Evolutionary conservation across 2,888 invertebrate species (phyloP), one percentile per base, ranked within the genome.

Genomic region (Alloplasta piceator): DNA sequence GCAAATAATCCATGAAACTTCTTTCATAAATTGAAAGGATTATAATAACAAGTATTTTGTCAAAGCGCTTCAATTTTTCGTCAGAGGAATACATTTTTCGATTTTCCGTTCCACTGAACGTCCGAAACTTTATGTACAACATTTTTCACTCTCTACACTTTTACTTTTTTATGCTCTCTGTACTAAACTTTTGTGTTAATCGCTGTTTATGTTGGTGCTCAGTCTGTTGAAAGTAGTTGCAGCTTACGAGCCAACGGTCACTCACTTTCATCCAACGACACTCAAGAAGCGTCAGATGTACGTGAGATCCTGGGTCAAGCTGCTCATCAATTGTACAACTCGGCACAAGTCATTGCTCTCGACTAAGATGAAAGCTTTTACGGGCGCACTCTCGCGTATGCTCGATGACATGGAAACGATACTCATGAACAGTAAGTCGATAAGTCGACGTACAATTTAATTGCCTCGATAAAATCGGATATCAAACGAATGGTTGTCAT

Each of bases 171-270:
- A 48, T 2, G 41, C 64, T 1, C 46, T 5, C 5, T 12, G 12
- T 41, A 61, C 12, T 26, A n/a, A 36, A 50, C n/a, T 64, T 48
- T 50, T 48, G 38, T 4, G 0, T 41, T 46, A 46, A 71, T 55
- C 9, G 39, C 39, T n/a, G 50, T 56, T 26, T 26, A 26, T 26
- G 26, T 26, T 26, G 26, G 26, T 56, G 26, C 12, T 16, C 87
- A 95, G 95, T 86, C 92, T 95, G 82, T 90, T 95, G 80, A 94
- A 94, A 90, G 91, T 93, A 52, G 94, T 94, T 12, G 94, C 95
- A 48, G 94, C 94, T 43, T 95, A 95, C 86, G 92, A 93, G 83
- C 91, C 91, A 85, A 90, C 89, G 39, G 87, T 89, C 10, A 90
- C 91, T 16, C 91, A 92, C 79, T 92, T 93, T 88, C 92, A 93